Evolutionary conservation across 2,797 vertebrate species (phyloP).

Genomic region (Mormyrus proboscirostris): DNA sequence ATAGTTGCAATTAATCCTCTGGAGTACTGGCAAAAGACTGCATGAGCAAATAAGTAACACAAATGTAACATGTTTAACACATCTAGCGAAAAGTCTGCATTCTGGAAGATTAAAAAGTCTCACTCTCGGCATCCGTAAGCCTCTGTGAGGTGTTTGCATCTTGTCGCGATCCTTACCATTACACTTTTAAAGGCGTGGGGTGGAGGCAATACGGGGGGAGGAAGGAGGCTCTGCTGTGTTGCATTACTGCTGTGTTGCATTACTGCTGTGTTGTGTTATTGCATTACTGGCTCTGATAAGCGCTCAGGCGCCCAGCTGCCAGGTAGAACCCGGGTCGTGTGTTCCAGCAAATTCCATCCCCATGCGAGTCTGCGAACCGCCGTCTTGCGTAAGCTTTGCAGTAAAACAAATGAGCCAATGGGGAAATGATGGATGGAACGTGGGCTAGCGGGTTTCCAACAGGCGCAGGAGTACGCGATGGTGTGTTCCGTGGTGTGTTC

Average conservation of each 20-base stretch:
- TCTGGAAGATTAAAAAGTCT: background rate
- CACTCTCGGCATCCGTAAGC: background rate
- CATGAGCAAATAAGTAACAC: background rate
- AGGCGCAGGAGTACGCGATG: background rate
- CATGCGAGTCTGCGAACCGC: background rate
- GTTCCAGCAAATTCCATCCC: background rate
- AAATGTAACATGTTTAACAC: background rate
- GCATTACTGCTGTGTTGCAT: background rate
- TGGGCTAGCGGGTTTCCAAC: background rate
- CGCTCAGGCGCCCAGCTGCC: constrained; percentile 32
- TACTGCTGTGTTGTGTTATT: background rate
- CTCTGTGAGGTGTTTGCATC: background rate
- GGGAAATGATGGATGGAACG: background rate
- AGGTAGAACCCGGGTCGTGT: constrained; percentile 17
- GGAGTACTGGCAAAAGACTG: background rate
- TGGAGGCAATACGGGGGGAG: background rate
- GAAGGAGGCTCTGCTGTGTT: background rate
- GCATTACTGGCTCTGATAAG: background rate
- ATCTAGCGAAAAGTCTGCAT: background rate
- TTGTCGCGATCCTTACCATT: background rate
- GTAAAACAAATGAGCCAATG: background rate
- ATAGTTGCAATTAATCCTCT: background rate
- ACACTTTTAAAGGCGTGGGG: background rate
- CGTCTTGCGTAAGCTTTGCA: background rate
- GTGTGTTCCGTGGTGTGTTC: background rate